Base-by-base conservation (phyloP, 1,140 invertebrate genomes). In the Adoxophyes honmai region DNA sequence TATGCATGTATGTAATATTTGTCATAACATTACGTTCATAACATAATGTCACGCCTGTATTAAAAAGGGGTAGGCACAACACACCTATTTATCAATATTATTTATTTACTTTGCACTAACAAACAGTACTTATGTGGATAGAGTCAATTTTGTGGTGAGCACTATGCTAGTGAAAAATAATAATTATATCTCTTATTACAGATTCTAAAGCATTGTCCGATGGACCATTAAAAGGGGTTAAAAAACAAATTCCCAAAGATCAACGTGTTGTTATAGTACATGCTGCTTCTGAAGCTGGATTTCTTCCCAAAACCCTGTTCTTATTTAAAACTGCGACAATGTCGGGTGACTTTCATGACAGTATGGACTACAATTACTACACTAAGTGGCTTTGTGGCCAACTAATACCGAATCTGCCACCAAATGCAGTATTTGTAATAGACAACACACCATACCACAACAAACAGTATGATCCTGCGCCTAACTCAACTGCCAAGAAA, bases 341-440 rank as follows among this genome's bases (percentile, higher is more conserved):
- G 44, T 13, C 57, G 2, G 71, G 59, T 0, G 71, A 68, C 13
- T 68, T 59, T 11, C 66, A 68, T 39, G 62, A 66, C 10, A 59
- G 70, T 11, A 69, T 78, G 75, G 68, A 74, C 56, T 61, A 33
- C 18, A 39, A 59, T n/a, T 70, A 66, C 16, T 75, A 66, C 55
- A 44, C 51, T n/a, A 64, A 68, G 36, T 78, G 73, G 71, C 15
- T 73, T 1, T 11, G 34, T 0, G 53, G 6, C 3, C 34, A 65
- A 42, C 33, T 62, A 11, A 44, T 69, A 4, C 60, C 66, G 0
- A 65, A 65, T 37, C 36, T 66, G 14, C 51, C 51, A 6, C 51
- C 51, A 52, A 52, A 52, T 34, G 37, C 53, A 2, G 35, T 55
- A 1, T 2, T 55, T 1, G 53, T 55, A 18, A 10, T 55, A 4